Conservation (phyloP, 2,888 invertebrate genomes). For the Pammene fasciana region DNA sequence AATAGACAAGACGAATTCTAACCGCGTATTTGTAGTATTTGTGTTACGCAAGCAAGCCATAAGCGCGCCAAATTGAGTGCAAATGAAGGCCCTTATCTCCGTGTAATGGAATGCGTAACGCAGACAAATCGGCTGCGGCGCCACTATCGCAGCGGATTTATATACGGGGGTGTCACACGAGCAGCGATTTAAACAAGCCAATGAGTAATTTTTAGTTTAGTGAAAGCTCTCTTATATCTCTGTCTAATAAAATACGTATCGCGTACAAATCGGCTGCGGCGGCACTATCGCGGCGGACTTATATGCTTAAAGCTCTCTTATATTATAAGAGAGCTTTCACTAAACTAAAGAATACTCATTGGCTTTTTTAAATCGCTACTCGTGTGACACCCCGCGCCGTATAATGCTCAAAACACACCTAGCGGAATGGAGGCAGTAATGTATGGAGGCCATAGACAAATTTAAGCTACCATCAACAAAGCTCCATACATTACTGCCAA, state of each 20-base stretch:
- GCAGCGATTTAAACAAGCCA: neutral
- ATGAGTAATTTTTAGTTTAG: too few species aligned
- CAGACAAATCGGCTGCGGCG: conserved; percentile 63
- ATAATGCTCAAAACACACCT: too few species aligned
- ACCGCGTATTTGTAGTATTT: conserved; percentile 20
- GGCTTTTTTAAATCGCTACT: neutral
- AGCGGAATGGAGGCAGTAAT: too few species aligned
- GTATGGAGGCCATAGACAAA: too few species aligned
- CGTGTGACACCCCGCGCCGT: neutral
- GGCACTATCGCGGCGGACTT: conserved; percentile 33
- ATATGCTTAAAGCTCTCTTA: too few species aligned
- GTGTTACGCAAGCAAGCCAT: conserved; percentile 29
- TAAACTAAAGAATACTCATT: too few species aligned
- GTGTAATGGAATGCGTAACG: conserved; percentile 75
- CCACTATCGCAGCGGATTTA: conserved; percentile 21
- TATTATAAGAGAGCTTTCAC: too few species aligned
- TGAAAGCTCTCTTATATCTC: conserved; percentile 56
- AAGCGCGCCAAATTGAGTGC: conserved; percentile 52
- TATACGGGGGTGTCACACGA: neutral
- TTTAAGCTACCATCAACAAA: too few species aligned
- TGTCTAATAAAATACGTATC: conserved; percentile 75
- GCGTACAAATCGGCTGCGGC: conserved; percentile 64
- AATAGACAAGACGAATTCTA: conserved; percentile 5
- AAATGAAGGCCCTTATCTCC: conserved; percentile 72
- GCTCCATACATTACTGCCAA: too few species aligned